Base-by-base conservation (phyloP, 2,888 invertebrate genomes). In the Nymphalis urticae region DNA sequence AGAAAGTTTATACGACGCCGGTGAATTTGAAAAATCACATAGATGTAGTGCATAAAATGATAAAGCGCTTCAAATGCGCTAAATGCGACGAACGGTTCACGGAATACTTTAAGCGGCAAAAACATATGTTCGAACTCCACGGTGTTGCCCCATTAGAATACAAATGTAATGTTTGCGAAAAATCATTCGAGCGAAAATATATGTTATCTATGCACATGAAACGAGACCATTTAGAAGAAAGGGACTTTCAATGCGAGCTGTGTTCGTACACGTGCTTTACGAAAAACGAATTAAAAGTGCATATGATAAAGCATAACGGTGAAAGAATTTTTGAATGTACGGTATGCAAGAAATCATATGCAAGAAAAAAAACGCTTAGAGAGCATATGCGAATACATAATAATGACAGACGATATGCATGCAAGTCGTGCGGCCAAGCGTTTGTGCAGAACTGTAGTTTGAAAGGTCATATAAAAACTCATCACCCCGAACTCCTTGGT, bases 11-110 rank as follows among this genome's bases (percentile, higher is more conserved):
- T 62, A 72, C 79, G 0, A 83, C 87, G 0, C 80, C 76, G 0
- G 83, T 84, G 32, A 89, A 89, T 51, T 80, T 82, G 2, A 89
- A 85, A 17, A 87, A 83, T 58, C 89, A 89, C 48, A 79, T 82
- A 0, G 82, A 86, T 21, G 76, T 82, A 0, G 88, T 88, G 0
- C 89, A 89, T 54, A 86, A 82, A 50, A 69, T 83, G 66, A 71
- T 72, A 17, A 64, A 72, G 48, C 27, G 73, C 13, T 73, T 74
- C 54, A 77, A 75, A 53, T 80, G 79, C 63, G 72, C 72, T 1
- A 74, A 75, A 51, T 80, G 80, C 54, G 54, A 66, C 0, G 75
- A 77, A 32, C 72, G 63, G 1, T 80, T 80, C 60, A 72, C 62
- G 13, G 71, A 72, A n/a, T 74, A 77, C 62, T 62, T 71, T 17